phyloP scores from a whole-genome alignment of 2,113 vertebrate genomes.

The Labrus mixtus region DNA sequence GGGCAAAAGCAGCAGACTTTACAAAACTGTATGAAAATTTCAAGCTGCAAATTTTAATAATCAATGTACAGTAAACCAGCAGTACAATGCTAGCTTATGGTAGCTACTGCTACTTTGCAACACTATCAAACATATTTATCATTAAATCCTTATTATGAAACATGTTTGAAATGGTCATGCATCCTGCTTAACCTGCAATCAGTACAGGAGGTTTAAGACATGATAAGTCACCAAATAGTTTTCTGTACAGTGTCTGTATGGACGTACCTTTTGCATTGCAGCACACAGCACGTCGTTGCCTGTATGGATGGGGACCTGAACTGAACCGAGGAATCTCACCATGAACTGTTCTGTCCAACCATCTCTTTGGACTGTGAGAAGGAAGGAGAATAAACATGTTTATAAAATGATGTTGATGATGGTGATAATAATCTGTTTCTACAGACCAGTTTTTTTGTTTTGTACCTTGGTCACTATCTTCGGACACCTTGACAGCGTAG shows the following conservation, averaged over 20 bases:
- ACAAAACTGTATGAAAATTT: too few relatives aligned
- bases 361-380: constrained; percentile 79
- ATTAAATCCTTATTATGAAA: too few relatives aligned
- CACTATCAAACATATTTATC: too few relatives aligned
- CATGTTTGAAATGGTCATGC: too few relatives aligned
- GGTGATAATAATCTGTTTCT: not conserved
- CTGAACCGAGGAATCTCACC: constrained; percentile 94
- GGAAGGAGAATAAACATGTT: not conserved
- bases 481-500: constrained; percentile 88
- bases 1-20: too few relatives aligned
- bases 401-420: not conserved
- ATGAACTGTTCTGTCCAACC: constrained; percentile 90
- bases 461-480: constrained; percentile 74
- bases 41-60: too few relatives aligned
- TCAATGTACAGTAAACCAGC: too few relatives aligned
- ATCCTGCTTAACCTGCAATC: not conserved
- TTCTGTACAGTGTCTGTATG: not conserved
- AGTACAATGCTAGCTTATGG: too few relatives aligned
- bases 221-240: not conserved
- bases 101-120: too few relatives aligned
- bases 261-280: constrained; percentile 95
- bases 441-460: not conserved
- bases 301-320: constrained; percentile 94
- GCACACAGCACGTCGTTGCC: constrained; percentile 94
- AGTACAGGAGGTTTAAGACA: not conserved